Percentiles rank a stretch among this genome's conserved stretches.
phyloP scores from a whole-genome alignment of 2,888 invertebrate species.

The Hyppa rectilinea region DNA sequence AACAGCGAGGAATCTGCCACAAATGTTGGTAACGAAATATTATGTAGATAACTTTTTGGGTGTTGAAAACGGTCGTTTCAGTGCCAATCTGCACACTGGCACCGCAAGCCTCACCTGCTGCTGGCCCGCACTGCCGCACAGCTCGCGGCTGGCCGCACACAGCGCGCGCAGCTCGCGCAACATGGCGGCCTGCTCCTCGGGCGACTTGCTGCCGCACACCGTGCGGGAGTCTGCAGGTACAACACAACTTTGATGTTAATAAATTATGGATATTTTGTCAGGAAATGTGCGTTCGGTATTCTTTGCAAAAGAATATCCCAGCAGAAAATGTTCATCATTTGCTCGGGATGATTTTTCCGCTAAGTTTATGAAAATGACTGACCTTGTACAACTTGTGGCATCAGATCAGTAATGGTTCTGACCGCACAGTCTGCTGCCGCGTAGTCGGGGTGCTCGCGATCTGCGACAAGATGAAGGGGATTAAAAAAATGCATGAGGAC shows the following conservation, averaged over 20 bases:
- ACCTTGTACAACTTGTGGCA: slow-evolving; percentile 57
- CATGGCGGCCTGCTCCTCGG: slow-evolving; percentile 28
- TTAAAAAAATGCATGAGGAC: neutral
- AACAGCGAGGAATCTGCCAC: too few relatives aligned
- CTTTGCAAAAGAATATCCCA: too few relatives aligned
- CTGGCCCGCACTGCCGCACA: slow-evolving; percentile 44
- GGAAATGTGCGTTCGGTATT: too few relatives aligned
- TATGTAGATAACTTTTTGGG: too few relatives aligned
- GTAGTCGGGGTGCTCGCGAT: slow-evolving; percentile 58
- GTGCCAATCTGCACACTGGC: too few relatives aligned
- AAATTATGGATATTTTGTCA: too few relatives aligned
- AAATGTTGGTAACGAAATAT: too few relatives aligned
- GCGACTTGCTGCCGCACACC: slow-evolving; percentile 41
- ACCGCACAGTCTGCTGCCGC: slow-evolving; percentile 55
- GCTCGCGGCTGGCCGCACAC: slow-evolving; percentile 40
- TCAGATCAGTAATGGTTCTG: slow-evolving; percentile 45
- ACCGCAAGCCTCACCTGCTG: slow-evolving; percentile 43
- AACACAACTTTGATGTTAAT: neutral
- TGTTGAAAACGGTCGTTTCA: too few relatives aligned
- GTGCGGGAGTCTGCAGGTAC: slow-evolving; percentile 37
- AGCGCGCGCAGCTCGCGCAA: slow-evolving; percentile 41
- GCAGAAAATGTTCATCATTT: too few relatives aligned
- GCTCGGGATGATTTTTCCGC: neutral
- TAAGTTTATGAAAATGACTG: too few relatives aligned
- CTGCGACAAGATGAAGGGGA: too few relatives aligned